A percentile compares a stretch with the other conserved stretches of the same genome.
Evolutionary conservation across 2,113 vertebrate species (phyloP).

Genomic region (Chaetodon auriga): DNA sequence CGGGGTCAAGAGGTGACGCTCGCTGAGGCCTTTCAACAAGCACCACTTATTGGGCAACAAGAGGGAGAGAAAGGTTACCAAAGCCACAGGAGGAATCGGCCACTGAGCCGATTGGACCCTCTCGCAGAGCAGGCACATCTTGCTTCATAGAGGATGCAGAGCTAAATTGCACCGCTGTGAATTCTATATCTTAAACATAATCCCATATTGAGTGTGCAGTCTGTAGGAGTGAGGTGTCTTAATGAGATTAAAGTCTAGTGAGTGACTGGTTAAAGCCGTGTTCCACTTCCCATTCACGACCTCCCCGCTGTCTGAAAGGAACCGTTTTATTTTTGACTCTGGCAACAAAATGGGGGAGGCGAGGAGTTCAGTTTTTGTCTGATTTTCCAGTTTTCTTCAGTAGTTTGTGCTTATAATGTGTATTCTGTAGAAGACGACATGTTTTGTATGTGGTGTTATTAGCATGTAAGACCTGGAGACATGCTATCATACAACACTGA

Average conservation of each 20-base stretch:
- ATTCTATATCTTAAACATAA: conserved; percentile 53
- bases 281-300: conserved; percentile 38
- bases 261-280: conserved; percentile 29
- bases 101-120: conserved; percentile 22
- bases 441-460: not conserved
- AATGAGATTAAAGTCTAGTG: conserved; percentile 65
- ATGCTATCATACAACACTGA: not conserved
- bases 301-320: not conserved
- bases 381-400: not conserved
- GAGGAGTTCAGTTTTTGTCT: not conserved
- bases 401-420: not conserved
- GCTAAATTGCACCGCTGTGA: conserved; percentile 34
- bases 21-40: conserved; percentile 1
- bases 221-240: conserved; percentile 38
- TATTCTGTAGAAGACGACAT: not conserved
- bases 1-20: conserved; percentile 23
- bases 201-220: conserved; percentile 36
- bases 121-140: conserved; percentile 35
- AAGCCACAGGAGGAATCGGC: conserved; percentile 5
- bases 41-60: not conserved
- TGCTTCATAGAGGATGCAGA: conserved; percentile 5
- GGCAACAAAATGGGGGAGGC: not conserved
- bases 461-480: not conserved
- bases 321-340: not conserved
- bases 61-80: conserved; percentile 14